These are phyloP conservation scores for Altica lythri DNA, from an alignment of 2,888 invertebrate genomes.

Conservation along the genomic window DNA sequence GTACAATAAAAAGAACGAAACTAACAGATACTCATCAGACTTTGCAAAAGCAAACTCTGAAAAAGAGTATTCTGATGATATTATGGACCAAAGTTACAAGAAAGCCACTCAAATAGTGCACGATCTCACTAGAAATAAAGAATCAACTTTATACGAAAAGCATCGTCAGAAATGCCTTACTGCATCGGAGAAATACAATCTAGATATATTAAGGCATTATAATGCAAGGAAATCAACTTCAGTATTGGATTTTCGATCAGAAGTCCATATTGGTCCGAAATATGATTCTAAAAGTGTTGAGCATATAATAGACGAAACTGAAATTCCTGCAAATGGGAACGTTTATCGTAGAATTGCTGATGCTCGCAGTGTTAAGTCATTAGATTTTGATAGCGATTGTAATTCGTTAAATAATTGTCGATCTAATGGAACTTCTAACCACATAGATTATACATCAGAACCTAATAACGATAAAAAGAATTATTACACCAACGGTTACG, in stretches of 20 bases:
- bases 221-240: constrained; percentile 64
- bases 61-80: constrained; percentile 43
- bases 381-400: constrained; percentile 77
- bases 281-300: constrained; percentile 56
- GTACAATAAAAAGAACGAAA: constrained; percentile 43
- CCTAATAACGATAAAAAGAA: constrained; percentile 60
- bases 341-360: constrained; percentile 54
- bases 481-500: constrained; percentile 44
- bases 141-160: constrained; percentile 50
- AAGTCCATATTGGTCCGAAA: constrained; percentile 52
- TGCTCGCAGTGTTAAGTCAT: constrained; percentile 70
- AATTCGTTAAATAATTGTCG: constrained; percentile 41
- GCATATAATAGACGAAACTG: constrained; percentile 57
- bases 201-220: constrained; percentile 55
- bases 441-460: constrained; percentile 65
- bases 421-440: constrained; percentile 37
- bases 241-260: constrained; percentile 62
- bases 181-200: constrained; percentile 55
- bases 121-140: constrained; percentile 51
- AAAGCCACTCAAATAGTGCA: constrained; percentile 56
- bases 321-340: constrained; percentile 50
- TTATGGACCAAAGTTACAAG: constrained; percentile 56
- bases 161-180: constrained; percentile 54
- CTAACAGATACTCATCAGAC: constrained; percentile 39
- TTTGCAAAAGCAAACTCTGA: constrained; percentile 44